phyloP scores from a whole-genome alignment of 2,888 invertebrate genomes.

The Melanostoma mellinum region DNA sequence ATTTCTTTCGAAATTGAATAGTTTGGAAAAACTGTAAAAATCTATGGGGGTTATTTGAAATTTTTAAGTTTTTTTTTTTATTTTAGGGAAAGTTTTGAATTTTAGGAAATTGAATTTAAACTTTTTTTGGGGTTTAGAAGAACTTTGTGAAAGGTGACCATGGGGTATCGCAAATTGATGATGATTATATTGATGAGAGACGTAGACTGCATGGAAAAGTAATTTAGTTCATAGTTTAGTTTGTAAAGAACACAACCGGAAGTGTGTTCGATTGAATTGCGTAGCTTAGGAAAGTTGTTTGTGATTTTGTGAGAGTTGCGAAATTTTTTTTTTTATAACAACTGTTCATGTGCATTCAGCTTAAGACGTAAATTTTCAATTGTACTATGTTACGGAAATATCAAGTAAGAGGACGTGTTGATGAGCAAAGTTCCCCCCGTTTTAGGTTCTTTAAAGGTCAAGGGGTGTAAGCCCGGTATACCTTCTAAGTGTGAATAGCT shows the following conservation, averaged over 20 bases:
- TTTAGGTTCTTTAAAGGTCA: too few species aligned
- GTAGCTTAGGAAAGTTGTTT: too few species aligned
- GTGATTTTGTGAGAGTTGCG: too few species aligned
- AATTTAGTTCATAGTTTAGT: not conserved
- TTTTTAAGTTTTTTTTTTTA: not conserved
- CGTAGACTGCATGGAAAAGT: not conserved
- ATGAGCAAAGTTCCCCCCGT: too few species aligned
- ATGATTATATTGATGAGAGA: not conserved
- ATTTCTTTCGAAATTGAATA: not conserved
- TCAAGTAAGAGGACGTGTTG: too few species aligned
- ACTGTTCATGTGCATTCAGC: too few species aligned
- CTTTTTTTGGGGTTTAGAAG: not conserved
- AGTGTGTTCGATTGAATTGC: too few species aligned
- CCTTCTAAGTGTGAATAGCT: too few species aligned
- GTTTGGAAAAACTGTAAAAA: not conserved
- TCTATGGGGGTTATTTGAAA: slow-evolving; percentile 2
- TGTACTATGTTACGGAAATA: too few species aligned
- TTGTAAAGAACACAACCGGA: not conserved
- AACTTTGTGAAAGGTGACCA: not conserved
- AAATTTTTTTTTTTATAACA: too few species aligned
- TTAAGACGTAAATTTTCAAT: too few species aligned
- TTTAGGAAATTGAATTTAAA: slow-evolving; percentile 3
- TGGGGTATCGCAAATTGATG: not conserved
- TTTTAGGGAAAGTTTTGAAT: slow-evolving; percentile 7
- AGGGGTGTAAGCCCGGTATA: too few species aligned